These are phyloP conservation scores for Colossoma macropomum DNA, from an alignment of 2,113 vertebrate species.

Conservation along the genomic window DNA sequence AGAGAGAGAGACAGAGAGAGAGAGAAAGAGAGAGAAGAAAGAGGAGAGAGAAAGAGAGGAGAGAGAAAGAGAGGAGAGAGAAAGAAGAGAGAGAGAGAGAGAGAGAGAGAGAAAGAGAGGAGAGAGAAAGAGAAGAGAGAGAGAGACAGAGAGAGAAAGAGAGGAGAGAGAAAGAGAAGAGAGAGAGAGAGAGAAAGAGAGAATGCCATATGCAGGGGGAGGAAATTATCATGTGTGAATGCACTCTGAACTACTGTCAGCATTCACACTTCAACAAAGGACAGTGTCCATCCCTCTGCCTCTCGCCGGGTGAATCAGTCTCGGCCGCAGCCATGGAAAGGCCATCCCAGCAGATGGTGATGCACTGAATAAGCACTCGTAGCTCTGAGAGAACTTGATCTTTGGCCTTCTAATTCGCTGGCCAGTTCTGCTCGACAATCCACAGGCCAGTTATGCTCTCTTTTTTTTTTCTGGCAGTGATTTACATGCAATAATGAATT, in stretches of 20 bases:
- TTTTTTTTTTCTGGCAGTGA: background rate
- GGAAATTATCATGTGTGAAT: background rate
- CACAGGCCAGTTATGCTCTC: background rate
- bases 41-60: background rate
- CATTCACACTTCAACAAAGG: constrained; percentile 7
- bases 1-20: background rate
- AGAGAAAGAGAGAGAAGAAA: background rate
- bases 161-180: background rate
- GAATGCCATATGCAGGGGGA: background rate
- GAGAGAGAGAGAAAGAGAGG: background rate
- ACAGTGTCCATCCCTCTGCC: background rate
- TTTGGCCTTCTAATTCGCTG: constrained; percentile 33
- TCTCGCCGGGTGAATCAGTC: background rate
- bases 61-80: background rate
- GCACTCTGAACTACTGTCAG: constrained; percentile 14
- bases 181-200: background rate
- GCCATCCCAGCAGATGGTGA: constrained; percentile 3
- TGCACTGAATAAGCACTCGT: background rate
- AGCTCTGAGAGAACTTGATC: constrained; percentile 17
- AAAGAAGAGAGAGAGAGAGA: background rate
- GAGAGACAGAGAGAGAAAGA: background rate
- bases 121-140: background rate
- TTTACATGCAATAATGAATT: constrained; percentile 38
- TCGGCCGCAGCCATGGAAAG: background rate
- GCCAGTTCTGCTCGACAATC: constrained; percentile 28